These are phyloP conservation scores for Erpetoichthys calabaricus DNA, from an alignment of 2,797 vertebrate species.

Conservation along the genomic window DNA sequence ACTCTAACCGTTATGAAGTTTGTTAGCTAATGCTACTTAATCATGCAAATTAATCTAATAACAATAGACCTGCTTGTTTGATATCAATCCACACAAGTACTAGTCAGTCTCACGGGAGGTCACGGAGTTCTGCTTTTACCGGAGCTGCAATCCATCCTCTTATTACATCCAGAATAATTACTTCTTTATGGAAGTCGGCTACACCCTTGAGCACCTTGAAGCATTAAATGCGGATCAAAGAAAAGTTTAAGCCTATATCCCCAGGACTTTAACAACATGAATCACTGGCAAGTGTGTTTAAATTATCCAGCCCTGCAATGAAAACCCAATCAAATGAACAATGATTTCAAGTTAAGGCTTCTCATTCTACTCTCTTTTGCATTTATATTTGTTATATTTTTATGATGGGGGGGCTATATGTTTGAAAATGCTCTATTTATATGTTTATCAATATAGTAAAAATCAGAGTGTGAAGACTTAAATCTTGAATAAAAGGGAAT, in stretches of 20 bases:
- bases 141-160: slow-evolving; percentile 6
- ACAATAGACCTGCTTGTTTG: slow-evolving; percentile 4
- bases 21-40: slow-evolving; percentile 1
- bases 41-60: slow-evolving; percentile 8
- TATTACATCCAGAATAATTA: slow-evolving; percentile 30
- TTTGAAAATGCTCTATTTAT: too few relatives aligned
- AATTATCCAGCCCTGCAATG: slow-evolving; percentile 1
- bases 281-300: slow-evolving; percentile 22
- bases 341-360: neutral
- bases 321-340: neutral
- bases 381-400: too few relatives aligned
- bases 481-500: too few relatives aligned
- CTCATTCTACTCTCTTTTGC: neutral
- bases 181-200: slow-evolving; percentile 35
- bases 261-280: slow-evolving; percentile 48
- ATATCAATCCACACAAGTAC: slow-evolving; percentile 2
- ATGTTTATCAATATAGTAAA: too few relatives aligned
- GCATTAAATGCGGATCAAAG: slow-evolving; percentile 68
- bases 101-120: neutral
- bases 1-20: slow-evolving; percentile 2
- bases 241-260: slow-evolving; percentile 56
- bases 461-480: too few relatives aligned
- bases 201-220: slow-evolving; percentile 37
- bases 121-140: slow-evolving; percentile 7
- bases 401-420: too few relatives aligned